Percentiles rank a stretch among this genome's conserved stretches.
These are phyloP conservation scores for Spondyliosoma cantharus DNA, from an alignment of 2,797 vertebrate genomes.

Conservation along the genomic window DNA sequence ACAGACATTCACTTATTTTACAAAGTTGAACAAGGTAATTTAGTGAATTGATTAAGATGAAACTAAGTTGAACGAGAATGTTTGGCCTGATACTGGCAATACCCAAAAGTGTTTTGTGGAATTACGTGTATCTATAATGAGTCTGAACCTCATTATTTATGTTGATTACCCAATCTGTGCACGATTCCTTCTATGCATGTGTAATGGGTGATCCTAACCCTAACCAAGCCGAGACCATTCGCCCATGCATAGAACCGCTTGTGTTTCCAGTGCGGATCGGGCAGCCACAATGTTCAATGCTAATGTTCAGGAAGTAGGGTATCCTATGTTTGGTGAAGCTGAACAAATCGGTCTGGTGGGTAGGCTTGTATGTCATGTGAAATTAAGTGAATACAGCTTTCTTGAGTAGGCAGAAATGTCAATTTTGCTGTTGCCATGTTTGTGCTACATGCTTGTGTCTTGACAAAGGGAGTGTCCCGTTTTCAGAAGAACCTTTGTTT, in stretches of 20 bases:
- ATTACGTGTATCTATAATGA: fast-evolving
- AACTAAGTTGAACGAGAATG: background rate
- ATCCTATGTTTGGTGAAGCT: background rate
- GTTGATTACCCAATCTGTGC: background rate
- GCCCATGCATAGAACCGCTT: background rate
- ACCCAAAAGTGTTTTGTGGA: background rate
- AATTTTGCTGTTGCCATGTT: background rate
- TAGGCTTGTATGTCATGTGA: background rate
- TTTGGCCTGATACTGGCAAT: background rate
- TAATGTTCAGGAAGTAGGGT: background rate
- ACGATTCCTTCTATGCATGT: no score
- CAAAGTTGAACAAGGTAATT: background rate
- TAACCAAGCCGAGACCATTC: no score
- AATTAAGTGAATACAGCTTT: background rate
- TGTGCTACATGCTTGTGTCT: background rate
- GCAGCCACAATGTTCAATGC: no score
- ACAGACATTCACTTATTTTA: slow-evolving; percentile 2
- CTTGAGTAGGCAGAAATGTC: background rate
- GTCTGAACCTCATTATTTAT: background rate
- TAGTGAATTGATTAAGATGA: background rate
- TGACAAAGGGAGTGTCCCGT: background rate
- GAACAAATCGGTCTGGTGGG: background rate
- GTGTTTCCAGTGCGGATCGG: background rate
- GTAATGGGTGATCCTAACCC: no score
- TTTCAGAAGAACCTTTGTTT: background rate